Evolutionary conservation across 2,888 invertebrate genomes (phyloP), one percentile per base, ranked within the genome.

Genomic region (Heliconius cydno): DNA sequence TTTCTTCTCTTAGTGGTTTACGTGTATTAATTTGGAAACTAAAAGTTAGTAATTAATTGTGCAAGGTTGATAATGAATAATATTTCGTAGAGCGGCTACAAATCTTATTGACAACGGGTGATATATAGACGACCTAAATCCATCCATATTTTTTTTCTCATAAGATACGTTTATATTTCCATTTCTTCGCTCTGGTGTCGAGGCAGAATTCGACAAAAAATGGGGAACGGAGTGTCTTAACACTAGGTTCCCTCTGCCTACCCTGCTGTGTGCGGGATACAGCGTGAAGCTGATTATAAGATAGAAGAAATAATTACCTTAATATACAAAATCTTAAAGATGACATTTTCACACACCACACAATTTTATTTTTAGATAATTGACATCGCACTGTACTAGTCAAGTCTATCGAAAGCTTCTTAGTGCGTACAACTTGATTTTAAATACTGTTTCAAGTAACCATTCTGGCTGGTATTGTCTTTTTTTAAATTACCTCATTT

Each of bases 401-500:
- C n/a, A 1, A 75, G 28, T n/a, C 38, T 41, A 46, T 15, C 28
- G 25, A 65, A 63, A 63, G 25, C 19, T 28, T 63, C 41, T 22
- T 75, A 38, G 41, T 19, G 38, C 25, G 9, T 22, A 75, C 30
- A 65, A 75, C 28, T 65, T 65, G 75, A 75, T 75, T 75, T 75
- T 65, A 75, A 75, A 63, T 65, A 75, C 65, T 65, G 68, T 70
- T 41, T 63, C 19, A 25, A 28, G 25, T 65, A 22, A 28, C 65
- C 7, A 41, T 75, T 63, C 15, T 65, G 15, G 41, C 3, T 15
- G 41, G 9, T 65, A 63, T 34, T 65, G 41, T 75, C 63, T 63
- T 75, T 63, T 63, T 38, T 75, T 75, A 63, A 65, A 75, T 65
- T 65, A 38, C 12, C 30, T 9, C 19, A 46, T 0, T 63, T 41